Conservation (phyloP, 2,888 invertebrate genomes). For the Pollenia amentaria region DNA sequence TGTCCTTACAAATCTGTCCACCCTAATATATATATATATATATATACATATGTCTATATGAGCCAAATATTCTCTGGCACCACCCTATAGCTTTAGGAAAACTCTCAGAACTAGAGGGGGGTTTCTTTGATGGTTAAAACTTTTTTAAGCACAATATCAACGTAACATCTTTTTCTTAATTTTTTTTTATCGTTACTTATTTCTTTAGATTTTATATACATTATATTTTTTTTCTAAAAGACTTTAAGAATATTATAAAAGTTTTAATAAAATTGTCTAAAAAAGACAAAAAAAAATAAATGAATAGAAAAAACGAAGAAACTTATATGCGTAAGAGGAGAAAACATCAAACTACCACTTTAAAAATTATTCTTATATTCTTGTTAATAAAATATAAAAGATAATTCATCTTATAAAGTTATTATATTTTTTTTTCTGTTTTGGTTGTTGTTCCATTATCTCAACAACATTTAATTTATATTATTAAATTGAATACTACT, state of each 20-base stretch:
- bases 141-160: slow-evolving; percentile 5
- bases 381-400: slow-evolving; percentile 8
- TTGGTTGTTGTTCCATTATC: background rate
- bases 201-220: background rate
- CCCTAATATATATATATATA: background rate
- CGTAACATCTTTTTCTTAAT: background rate
- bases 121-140: background rate
- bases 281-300: slow-evolving; percentile 35
- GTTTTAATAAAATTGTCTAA: slow-evolving; percentile 47
- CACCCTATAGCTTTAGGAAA: background rate
- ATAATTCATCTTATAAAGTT: slow-evolving; percentile 55
- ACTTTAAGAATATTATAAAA: slow-evolving; percentile 54
- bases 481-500: slow-evolving; percentile 34
- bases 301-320: background rate
- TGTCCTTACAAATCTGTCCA: no score
- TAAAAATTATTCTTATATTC: slow-evolving; percentile 12
- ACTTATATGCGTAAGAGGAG: background rate
- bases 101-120: background rate
- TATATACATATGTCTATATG: background rate
- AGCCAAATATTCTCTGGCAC: no score
- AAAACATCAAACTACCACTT: slow-evolving; percentile 18
- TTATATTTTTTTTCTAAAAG: slow-evolving; percentile 4
- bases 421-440: slow-evolving; percentile 40
- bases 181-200: slow-evolving; percentile 8
- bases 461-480: slow-evolving; percentile 60